A percentile compares a stretch with the other conserved stretches of the same genome.
phyloP scores from a whole-genome alignment of 1,140 invertebrate species.

The Atta cephalotes region DNA sequence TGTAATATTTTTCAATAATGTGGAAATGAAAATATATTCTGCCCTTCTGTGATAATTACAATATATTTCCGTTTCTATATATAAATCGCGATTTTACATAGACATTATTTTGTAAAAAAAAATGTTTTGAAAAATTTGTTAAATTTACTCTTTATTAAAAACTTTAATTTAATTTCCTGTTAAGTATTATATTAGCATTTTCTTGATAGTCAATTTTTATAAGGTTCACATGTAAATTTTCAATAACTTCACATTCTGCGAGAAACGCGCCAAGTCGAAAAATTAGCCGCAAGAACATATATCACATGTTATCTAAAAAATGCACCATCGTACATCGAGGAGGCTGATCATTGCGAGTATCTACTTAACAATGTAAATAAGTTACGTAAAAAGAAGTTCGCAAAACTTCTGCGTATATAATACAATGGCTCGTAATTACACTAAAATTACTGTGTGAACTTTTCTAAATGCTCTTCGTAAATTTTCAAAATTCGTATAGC shows the following conservation, averaged over 20 bases:
- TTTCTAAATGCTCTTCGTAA: neutral
- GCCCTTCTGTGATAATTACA: neutral
- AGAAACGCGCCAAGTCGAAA: neutral
- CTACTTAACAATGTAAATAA: neutral
- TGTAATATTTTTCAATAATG: neutral
- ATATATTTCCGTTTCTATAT: neutral
- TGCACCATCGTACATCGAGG: neutral
- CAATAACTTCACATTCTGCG: neutral
- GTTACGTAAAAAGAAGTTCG: neutral
- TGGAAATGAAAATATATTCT: neutral
- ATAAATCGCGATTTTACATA: no score
- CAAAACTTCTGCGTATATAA: neutral
- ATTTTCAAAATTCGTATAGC: neutral
- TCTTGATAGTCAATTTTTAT: neutral
- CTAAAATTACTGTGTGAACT: neutral
- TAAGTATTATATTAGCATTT: neutral
- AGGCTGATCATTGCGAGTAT: neutral
- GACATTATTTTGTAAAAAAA: neutral
- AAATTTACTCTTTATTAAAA: neutral
- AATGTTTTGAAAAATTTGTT: neutral
- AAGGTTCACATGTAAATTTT: neutral
- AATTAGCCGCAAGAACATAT: neutral
- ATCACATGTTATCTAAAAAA: constrained; percentile 4
- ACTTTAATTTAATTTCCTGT: neutral
- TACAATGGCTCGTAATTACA: neutral